A percentile compares a stretch with the other conserved stretches of the same genome.
Evolutionary conservation across 2,113 vertebrate genomes (phyloP).

Genomic region (Podarcis muralis): DNA sequence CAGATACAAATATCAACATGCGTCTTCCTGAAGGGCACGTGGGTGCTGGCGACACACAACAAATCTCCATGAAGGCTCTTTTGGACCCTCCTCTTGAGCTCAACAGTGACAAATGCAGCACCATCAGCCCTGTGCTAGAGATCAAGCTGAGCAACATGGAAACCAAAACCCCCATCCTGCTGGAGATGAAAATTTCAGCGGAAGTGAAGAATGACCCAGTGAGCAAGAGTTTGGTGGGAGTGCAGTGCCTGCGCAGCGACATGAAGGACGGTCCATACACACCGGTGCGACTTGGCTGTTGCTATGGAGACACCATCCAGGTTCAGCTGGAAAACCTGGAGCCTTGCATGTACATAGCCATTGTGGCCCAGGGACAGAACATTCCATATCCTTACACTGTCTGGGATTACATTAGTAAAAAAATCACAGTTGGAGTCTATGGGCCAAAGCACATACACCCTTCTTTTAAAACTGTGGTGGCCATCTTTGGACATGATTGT

Average conservation of each 20-base stretch:
- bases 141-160: conserved; percentile 95
- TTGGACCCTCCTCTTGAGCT: conserved; percentile 92
- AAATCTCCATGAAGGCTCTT: conserved; percentile 92
- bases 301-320: conserved; percentile 87
- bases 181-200: conserved; percentile 93
- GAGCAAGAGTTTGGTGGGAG: conserved; percentile 79
- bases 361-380: conserved; percentile 82
- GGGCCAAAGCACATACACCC: conserved; percentile 97
- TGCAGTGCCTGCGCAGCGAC: conserved; percentile 89
- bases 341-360: conserved; percentile 92
- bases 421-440: conserved; percentile 90
- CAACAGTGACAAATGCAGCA: conserved; percentile 90
- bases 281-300: conserved; percentile 78
- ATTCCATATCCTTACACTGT: conserved; percentile 85
- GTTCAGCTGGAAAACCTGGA: conserved; percentile 91
- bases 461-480: conserved; percentile 93
- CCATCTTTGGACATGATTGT: conserved; percentile 92
- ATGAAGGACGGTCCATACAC: conserved; percentile 90
- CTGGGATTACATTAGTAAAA: conserved; percentile 94
- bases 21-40: conserved; percentile 91
- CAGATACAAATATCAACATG: conserved; percentile 91
- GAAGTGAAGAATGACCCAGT: conserved; percentile 82
- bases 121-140: conserved; percentile 92
- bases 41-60: conserved; percentile 85
- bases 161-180: conserved; percentile 81